These are phyloP conservation scores for Caenorhabditis sp. DNA, from an alignment of 2,888 invertebrate species.

Conservation along the genomic window DNA sequence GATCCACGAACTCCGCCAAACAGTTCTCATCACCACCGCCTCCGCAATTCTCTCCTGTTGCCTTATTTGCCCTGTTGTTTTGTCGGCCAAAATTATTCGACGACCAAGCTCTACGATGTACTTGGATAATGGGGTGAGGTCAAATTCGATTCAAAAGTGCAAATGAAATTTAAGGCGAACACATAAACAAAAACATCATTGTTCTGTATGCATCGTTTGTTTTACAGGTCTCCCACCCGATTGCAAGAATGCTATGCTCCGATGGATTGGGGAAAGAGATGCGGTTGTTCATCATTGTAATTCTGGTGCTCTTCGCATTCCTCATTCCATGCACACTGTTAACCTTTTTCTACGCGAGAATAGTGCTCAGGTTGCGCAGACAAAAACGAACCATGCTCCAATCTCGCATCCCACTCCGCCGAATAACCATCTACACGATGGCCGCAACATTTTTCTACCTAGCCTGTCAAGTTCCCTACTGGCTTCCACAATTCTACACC, in stretches of 20 bases:
- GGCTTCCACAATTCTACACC: constrained; percentile 54
- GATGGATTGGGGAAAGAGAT: constrained; percentile 51
- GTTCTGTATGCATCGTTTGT: not conserved
- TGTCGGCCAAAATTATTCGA: constrained; percentile 39
- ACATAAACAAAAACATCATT: not conserved
- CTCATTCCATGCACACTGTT: constrained; percentile 52
- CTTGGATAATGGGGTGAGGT: constrained; percentile 24
- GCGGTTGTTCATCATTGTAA: constrained; percentile 38
- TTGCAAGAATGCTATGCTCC: constrained; percentile 43
- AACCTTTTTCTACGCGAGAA: constrained; percentile 54
- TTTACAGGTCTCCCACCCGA: constrained; percentile 35
- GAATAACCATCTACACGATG: constrained; percentile 59
- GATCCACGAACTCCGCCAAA: constrained; percentile 57
- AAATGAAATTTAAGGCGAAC: no score
- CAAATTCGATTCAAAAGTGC: constrained; percentile 7
- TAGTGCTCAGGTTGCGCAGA: constrained; percentile 45
- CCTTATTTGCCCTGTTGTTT: constrained; percentile 55
- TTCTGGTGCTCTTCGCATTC: constrained; percentile 51
- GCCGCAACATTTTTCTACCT: constrained; percentile 57
- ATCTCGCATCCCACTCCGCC: constrained; percentile 57
- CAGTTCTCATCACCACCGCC: constrained; percentile 48
- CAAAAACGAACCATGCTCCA: constrained; percentile 56
- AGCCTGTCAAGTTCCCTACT: constrained; percentile 55
- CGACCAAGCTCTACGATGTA: constrained; percentile 9
- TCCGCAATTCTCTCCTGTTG: constrained; percentile 49